A percentile compares a stretch with the other conserved stretches of the same genome.
phyloP scores from a whole-genome alignment of 2,888 invertebrate species.

The Tipula vernalis region DNA sequence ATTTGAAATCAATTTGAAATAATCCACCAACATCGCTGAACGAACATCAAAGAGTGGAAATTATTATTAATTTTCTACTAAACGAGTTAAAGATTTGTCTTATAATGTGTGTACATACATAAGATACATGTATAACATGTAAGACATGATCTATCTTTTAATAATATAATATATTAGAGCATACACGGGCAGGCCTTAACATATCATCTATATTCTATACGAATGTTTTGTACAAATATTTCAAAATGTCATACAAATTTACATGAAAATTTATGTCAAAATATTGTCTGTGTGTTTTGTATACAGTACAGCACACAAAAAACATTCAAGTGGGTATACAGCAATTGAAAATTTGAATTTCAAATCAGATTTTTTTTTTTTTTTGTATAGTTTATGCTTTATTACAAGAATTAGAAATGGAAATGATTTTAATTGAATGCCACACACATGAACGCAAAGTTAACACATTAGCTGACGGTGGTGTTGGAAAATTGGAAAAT shows the following conservation, averaged over 20 bases:
- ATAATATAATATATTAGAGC: neutral
- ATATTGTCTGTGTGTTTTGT: neutral
- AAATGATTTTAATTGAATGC: neutral
- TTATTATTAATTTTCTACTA: neutral
- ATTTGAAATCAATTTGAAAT: neutral
- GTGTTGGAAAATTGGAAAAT: too few species aligned
- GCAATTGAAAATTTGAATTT: neutral
- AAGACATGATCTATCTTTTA: neutral
- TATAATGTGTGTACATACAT: neutral
- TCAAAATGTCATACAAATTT: neutral
- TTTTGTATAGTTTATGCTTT: neutral
- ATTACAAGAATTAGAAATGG: neutral
- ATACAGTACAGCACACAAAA: neutral
- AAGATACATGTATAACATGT: neutral
- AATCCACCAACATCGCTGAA: neutral
- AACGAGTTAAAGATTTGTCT: neutral
- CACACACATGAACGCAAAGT: neutral
- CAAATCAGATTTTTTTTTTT: too few species aligned
- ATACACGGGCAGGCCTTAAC: neutral
- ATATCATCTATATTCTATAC: neutral
- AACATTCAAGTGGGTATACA: neutral
- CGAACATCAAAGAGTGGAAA: neutral
- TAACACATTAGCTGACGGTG: neutral
- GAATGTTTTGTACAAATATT: neutral
- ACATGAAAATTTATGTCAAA: neutral